A percentile compares a stretch with the other conserved stretches of the same genome.
phyloP scores from a whole-genome alignment of 2,888 invertebrate species.

The Latheticus oryzae region DNA sequence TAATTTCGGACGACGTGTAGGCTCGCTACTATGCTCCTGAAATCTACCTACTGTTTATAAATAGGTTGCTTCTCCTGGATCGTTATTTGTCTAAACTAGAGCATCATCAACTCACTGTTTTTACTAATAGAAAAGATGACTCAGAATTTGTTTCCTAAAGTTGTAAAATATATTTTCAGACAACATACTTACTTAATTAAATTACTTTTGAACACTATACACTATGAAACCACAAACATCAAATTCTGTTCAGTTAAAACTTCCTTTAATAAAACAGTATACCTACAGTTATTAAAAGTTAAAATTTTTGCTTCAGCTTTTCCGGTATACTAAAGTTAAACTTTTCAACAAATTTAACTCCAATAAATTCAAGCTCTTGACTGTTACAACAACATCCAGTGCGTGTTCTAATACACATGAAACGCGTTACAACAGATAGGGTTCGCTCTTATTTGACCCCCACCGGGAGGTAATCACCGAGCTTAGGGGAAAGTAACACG shows the following conservation, averaged over 20 bases:
- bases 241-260: no score
- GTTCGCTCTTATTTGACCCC: constrained; percentile 34
- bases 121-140: no score
- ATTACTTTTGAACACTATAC: no score
- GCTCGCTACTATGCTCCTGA: no score
- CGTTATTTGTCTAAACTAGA: no score
- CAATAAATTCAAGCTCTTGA: constrained; percentile 36
- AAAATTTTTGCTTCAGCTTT: constrained; percentile 14
- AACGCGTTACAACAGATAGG: constrained; percentile 29
- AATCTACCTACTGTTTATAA: no score
- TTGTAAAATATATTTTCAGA: no score
- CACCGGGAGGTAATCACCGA: constrained; percentile 36
- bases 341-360: constrained; percentile 34
- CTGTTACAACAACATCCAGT: constrained; percentile 39
- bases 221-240: no score
- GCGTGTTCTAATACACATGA: constrained; percentile 34
- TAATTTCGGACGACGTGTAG: constrained; percentile 33
- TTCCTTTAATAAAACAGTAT: constrained; percentile 24
- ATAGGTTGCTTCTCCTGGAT: no score
- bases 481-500: constrained; percentile 39
- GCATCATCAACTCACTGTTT: no score
- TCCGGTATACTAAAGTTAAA: constrained; percentile 19
- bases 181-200: no score
- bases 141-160: no score
- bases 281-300: constrained; percentile 33